These are phyloP conservation scores for Hypercompe scribonia DNA, from an alignment of 2,888 invertebrate species.

Conservation along the genomic window DNA sequence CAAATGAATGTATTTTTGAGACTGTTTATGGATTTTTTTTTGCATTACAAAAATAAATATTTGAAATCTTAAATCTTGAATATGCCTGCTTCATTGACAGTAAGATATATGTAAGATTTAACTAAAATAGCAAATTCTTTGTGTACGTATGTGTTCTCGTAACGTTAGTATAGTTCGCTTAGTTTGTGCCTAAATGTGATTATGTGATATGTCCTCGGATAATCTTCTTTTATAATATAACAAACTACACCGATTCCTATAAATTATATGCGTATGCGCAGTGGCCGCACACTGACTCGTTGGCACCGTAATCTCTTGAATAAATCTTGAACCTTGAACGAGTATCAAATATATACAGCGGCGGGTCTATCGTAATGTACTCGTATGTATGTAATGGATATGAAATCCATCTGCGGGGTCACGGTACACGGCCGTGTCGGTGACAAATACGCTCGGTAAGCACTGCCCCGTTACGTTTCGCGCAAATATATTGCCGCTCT, in stretches of 20 bases:
- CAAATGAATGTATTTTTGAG: too few relatives aligned
- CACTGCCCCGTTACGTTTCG: constrained; percentile 18
- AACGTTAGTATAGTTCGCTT: too few relatives aligned
- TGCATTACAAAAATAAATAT: too few relatives aligned
- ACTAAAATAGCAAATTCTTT: too few relatives aligned
- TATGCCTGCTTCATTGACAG: too few relatives aligned
- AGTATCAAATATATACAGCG: constrained; percentile 1
- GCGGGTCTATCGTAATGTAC: background rate
- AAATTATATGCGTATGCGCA: background rate
- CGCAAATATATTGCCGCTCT: constrained; percentile 40
- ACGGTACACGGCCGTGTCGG: constrained; percentile 9
- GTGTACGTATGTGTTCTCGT: too few relatives aligned
- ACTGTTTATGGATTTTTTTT: too few relatives aligned
- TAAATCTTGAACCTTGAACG: background rate
- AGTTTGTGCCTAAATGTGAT: background rate
- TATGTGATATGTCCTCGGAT: background rate
- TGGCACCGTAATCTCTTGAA: background rate
- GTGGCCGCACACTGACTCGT: background rate
- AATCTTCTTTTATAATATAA: background rate
- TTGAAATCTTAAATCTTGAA: too few relatives aligned
- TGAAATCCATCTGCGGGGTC: background rate
- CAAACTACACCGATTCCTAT: background rate
- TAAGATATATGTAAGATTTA: too few relatives aligned
- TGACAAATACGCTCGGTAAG: constrained; percentile 22
- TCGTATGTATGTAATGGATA: constrained; percentile 1